A percentile compares a stretch with the other conserved stretches of the same genome.
These are phyloP conservation scores for Casuarius casuarius DNA, from an alignment of 2,113 vertebrate species.

Conservation along the genomic window DNA sequence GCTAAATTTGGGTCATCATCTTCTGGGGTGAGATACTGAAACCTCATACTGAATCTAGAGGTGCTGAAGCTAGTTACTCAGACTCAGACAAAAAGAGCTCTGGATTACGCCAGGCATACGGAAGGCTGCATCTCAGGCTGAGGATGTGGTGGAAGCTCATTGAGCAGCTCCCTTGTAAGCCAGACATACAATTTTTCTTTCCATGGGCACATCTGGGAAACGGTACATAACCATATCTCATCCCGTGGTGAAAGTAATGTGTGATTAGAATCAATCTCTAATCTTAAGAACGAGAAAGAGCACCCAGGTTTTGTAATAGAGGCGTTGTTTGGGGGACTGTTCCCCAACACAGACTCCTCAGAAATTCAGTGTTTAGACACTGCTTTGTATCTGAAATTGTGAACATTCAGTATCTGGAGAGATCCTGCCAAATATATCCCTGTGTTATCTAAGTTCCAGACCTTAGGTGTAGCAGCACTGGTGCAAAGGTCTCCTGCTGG, in stretches of 20 bases:
- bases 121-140: not conserved
- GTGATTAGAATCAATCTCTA: not conserved
- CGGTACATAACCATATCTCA: not conserved
- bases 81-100: not conserved
- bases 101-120: not conserved
- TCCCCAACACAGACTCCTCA: not conserved
- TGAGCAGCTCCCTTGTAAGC: not conserved
- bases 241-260: not conserved
- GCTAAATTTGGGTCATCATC: not conserved
- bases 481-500: not conserved
- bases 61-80: not conserved
- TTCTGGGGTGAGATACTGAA: not conserved
- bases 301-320: not conserved
- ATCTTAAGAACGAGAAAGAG: not conserved
- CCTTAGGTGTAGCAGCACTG: not conserved
- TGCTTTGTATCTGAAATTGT: not conserved
- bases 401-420: not conserved
- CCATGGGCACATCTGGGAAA: not conserved
- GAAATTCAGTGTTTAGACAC: not conserved
- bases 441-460: not conserved
- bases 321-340: not conserved
- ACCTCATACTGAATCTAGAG: not conserved
- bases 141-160: not conserved
- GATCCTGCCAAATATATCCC: not conserved
- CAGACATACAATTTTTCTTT: not conserved